These are phyloP conservation scores for Melieria crassipennis DNA, from an alignment of 2,888 invertebrate species.

Conservation along the genomic window DNA sequence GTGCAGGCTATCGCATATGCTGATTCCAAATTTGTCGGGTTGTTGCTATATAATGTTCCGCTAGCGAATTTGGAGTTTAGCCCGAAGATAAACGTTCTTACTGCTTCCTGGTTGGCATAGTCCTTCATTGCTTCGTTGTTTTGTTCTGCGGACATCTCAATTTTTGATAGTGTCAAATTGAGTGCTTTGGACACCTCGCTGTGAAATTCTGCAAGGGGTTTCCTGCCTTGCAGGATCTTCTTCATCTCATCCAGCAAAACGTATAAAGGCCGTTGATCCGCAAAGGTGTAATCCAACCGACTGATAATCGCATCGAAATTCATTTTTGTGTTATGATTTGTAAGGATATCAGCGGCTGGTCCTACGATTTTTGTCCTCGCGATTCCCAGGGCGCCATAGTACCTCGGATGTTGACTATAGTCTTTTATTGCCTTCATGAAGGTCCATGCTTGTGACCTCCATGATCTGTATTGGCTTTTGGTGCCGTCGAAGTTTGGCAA, in stretches of 20 bases:
- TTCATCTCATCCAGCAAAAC: slow-evolving; percentile 18
- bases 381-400: not conserved
- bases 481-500: not conserved
- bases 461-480: too few species aligned
- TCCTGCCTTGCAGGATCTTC: slow-evolving; percentile 11
- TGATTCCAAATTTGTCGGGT: too few species aligned
- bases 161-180: slow-evolving; percentile 4
- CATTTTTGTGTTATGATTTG: not conserved
- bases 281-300: not conserved
- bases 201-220: slow-evolving; percentile 15
- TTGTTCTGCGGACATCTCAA: slow-evolving; percentile 1
- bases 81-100: not conserved
- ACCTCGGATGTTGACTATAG: not conserved
- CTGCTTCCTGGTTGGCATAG: not conserved
- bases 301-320: not conserved
- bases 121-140: not conserved
- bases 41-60: too few species aligned
- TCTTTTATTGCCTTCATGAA: not conserved
- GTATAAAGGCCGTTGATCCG: slow-evolving; percentile 16
- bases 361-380: not conserved
- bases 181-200: not conserved
- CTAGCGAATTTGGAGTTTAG: too few species aligned
- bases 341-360: not conserved
- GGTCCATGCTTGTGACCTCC: not conserved
- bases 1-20: too few species aligned